Evolutionary conservation across 2,888 invertebrate genomes (phyloP).

Genomic region (Hydropsyche betteni): DNA sequence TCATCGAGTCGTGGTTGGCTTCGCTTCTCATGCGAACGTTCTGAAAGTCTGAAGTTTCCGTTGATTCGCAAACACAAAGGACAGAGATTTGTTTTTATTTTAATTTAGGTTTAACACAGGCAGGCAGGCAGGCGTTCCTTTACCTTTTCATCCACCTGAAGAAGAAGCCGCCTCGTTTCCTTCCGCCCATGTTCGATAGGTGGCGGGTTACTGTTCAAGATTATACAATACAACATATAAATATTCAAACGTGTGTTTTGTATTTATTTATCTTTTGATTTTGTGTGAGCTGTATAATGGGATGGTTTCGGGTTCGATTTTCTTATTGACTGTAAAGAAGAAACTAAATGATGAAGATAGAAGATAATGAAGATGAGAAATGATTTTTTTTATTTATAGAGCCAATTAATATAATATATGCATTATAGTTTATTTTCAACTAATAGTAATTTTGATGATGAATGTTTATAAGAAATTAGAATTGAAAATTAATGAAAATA

Average conservation of each 20-base stretch:
- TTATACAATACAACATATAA: conserved; percentile 1
- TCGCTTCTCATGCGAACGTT: too few relatives aligned
- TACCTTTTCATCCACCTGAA: conserved; percentile 51
- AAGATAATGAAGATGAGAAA: too few relatives aligned
- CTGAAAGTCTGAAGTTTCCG: not conserved
- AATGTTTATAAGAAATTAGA: too few relatives aligned
- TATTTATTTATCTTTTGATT: not conserved
- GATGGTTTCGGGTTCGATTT: not conserved
- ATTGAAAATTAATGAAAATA: too few relatives aligned
- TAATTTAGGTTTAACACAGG: conserved; percentile 15
- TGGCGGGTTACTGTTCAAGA: not conserved
- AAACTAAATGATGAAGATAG: too few relatives aligned
- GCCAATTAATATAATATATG: too few relatives aligned
- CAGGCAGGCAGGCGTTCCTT: conserved; percentile 3
- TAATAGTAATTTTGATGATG: too few relatives aligned
- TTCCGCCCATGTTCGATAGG: conserved; percentile 45
- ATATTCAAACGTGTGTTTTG: not conserved
- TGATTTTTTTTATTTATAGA: too few relatives aligned
- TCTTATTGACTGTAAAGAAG: too few relatives aligned
- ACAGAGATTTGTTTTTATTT: not conserved
- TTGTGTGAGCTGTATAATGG: conserved; percentile 3
- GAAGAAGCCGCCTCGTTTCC: conserved; percentile 48
- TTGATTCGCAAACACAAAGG: not conserved
- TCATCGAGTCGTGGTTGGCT: too few relatives aligned
- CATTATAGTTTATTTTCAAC: too few relatives aligned